Percentiles rank a stretch among this genome's conserved stretches.
These are phyloP conservation scores for Cinclus mexicanus DNA, from an alignment of 2,113 vertebrate species.

Conservation along the genomic window DNA sequence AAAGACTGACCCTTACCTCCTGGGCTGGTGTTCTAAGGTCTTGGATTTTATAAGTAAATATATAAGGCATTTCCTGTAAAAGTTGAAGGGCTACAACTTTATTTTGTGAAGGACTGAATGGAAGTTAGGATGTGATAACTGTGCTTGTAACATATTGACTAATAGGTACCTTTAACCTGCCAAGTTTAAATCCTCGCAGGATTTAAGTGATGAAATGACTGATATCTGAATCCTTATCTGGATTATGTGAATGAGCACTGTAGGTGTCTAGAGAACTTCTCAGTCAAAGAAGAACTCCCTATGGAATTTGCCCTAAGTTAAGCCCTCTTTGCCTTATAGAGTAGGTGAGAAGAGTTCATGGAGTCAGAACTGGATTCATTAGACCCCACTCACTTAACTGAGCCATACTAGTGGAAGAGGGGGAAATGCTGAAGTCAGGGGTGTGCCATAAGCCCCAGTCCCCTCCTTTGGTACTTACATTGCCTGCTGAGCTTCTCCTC, in stretches of 20 bases:
- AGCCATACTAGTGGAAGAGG: background rate
- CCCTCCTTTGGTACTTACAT: background rate
- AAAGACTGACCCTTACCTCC: background rate
- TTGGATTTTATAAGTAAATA: background rate
- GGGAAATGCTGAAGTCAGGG: background rate
- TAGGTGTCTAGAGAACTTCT: background rate
- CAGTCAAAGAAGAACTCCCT: background rate
- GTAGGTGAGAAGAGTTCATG: background rate
- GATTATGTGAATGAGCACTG: background rate
- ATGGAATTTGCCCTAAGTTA: background rate
- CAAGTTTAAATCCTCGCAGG: background rate
- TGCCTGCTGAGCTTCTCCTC: background rate
- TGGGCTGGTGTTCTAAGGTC: background rate
- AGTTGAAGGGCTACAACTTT: background rate
- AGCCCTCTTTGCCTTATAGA: background rate
- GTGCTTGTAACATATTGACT: background rate
- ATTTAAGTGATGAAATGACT: background rate
- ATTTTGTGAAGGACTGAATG: background rate
- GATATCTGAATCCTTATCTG: background rate
- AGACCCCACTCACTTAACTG: background rate
- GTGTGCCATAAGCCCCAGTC: background rate
- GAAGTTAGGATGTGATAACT: background rate
- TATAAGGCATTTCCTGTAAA: background rate
- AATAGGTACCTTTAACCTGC: background rate
- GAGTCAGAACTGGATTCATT: background rate